Evolutionary conservation across 2,888 invertebrate species (phyloP), one percentile per base, ranked within the genome.

Genomic region (Zootermopsis nevadensis): DNA sequence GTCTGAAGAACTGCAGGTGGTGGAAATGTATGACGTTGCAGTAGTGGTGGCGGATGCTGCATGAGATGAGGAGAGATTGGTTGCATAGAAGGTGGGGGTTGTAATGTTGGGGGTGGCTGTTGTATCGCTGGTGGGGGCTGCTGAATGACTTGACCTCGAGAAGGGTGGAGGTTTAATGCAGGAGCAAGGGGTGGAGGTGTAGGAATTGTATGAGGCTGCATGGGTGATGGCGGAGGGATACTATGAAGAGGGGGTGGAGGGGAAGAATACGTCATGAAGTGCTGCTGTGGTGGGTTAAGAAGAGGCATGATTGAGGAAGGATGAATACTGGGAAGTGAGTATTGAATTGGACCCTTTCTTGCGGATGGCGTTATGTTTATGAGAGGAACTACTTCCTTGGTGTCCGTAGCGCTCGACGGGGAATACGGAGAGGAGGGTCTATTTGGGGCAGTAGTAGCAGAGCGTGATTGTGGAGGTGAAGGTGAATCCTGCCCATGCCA

Each of bases 141-240:
- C 10, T 31, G 24, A 24, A 55, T 30, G n/a, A 33, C 7, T n/a
- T 33, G 55, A 12, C 60, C 24, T 24, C 60, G n/a, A 19, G n/a
- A 22, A 33, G 79, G 55, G 22, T 80, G 85, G 87, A 2, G 87
- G 86, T 27, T 87, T 86, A 22, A 87, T 87, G 7, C 87, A 88
- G 6, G 87, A 87, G 30, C 88, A 88, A 15, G 87, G 42, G 88
- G 87, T 83, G 87, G 87, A 0, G 88, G 87, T 2, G 87, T 88
- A 30, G 87, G 87, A 81, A 91, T 90, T 83, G 89, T 89, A 84
- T 90, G 87, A 10, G 91, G 88, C 85, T 90, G 93, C 88, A 93
- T 89, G 1, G 92, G 91, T 74, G 85, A 82, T 86, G 88, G 85
- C 74, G 86, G 88, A 86, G 83, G 88, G 86, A 86, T 88, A 86